These are phyloP conservation scores for Dermolepida albohirtum DNA, from an alignment of 2,888 invertebrate genomes.

Conservation along the genomic window DNA sequence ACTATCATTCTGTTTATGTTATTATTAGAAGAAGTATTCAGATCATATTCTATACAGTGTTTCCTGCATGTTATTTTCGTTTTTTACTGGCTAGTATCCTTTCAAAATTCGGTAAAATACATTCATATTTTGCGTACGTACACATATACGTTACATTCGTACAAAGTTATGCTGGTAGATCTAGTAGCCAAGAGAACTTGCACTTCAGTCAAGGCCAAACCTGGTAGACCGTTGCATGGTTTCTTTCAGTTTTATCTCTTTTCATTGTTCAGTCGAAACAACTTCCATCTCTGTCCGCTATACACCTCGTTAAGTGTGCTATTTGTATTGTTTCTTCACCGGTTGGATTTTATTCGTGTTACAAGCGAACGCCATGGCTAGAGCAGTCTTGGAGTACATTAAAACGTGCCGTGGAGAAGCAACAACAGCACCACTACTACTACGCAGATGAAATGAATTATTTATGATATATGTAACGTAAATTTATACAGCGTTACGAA, in stretches of 20 bases:
- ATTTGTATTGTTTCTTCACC: conserved; percentile 39
- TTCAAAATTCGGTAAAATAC: no score
- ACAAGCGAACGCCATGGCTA: conserved; percentile 12
- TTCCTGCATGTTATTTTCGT: no score
- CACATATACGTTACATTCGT: no score
- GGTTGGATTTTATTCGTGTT: conserved; percentile 37
- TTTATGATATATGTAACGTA: no score
- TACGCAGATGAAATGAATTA: no score
- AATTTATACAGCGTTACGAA: no score
- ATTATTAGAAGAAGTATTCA: no score
- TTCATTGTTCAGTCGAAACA: conserved; percentile 23
- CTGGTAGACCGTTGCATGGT: conserved; percentile 47
- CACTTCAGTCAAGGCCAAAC: conserved; percentile 50
- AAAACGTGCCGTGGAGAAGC: neutral
- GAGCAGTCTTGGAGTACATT: neutral
- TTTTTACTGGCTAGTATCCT: neutral
- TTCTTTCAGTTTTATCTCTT: conserved; percentile 40
- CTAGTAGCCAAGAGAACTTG: conserved; percentile 48
- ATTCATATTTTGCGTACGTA: no score
- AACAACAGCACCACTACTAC: neutral
- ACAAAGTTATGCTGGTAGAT: no score
- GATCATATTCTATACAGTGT: no score
- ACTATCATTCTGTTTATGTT: no score
- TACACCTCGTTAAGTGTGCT: conserved; percentile 35
- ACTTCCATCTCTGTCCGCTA: conserved; percentile 20